Conservation (phyloP, 2,113 vertebrate genomes). For the Megaceryle torquata region DNA sequence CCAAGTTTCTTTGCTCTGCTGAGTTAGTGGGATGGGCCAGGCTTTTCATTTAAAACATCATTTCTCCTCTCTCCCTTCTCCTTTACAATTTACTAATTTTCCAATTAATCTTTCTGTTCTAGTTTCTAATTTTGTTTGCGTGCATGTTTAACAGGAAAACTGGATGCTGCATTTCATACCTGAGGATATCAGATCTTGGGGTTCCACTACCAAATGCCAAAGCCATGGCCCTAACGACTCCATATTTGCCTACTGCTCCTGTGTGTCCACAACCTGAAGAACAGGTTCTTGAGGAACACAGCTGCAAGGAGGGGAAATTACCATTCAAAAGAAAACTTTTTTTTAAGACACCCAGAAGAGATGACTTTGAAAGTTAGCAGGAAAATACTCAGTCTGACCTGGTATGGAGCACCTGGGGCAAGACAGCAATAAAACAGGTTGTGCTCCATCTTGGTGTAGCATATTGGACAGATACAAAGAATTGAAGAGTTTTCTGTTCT, state of each 20-base stretch:
- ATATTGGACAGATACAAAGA: background rate
- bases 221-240: background rate
- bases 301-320: background rate
- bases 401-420: background rate
- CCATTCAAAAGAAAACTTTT: background rate
- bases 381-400: background rate
- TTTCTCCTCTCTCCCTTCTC: background rate
- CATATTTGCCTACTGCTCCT: background rate
- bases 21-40: background rate
- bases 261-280: background rate
- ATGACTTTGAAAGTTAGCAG: background rate
- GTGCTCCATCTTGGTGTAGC: background rate
- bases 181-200: background rate
- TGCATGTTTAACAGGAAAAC: background rate
- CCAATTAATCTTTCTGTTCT: background rate
- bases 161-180: background rate
- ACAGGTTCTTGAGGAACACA: background rate
- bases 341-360: background rate
- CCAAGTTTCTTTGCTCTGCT: background rate
- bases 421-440: background rate
- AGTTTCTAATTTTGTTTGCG: background rate
- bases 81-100: background rate
- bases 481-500: background rate
- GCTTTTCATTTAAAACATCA: background rate
- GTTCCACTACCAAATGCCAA: background rate